Conservation (phyloP, 1,140 invertebrate genomes). For the Bombus balteatus region DNA sequence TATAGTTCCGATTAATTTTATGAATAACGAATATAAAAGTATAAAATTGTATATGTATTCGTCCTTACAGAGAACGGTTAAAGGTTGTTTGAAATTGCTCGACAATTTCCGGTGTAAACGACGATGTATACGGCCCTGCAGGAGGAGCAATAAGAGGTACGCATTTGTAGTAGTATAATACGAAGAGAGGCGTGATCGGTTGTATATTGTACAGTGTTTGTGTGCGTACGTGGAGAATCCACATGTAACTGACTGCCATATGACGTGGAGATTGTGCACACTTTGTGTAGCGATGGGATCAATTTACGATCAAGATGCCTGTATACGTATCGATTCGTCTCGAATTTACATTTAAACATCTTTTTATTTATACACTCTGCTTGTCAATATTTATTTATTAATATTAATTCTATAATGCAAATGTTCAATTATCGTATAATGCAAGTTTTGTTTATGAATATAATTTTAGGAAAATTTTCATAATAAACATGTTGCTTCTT, state of each 20-base stretch:
- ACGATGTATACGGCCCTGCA: constrained; percentile 16
- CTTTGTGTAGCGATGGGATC: background rate
- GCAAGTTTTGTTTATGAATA: background rate
- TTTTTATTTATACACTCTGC: background rate
- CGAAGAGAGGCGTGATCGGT: background rate
- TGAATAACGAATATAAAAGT: background rate
- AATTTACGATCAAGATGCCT: background rate
- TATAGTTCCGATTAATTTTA: background rate
- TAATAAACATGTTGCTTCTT: background rate
- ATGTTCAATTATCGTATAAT: too few species aligned
- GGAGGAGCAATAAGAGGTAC: background rate
- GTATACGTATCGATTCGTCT: background rate
- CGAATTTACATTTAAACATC: background rate
- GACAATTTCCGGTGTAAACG: background rate
- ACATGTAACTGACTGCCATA: background rate
- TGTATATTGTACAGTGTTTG: background rate
- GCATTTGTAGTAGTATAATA: constrained; percentile 11
- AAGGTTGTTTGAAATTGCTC: background rate
- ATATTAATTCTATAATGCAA: background rate
- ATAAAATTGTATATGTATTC: background rate
- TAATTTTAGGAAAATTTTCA: background rate
- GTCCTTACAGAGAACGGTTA: background rate
- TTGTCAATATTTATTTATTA: background rate
- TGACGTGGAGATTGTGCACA: constrained; percentile 18
- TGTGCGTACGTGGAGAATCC: background rate